Conservation (phyloP, 30 jellyfish, hydroid and myxozoan species). For the Haliclystus octoradiatus region DNA sequence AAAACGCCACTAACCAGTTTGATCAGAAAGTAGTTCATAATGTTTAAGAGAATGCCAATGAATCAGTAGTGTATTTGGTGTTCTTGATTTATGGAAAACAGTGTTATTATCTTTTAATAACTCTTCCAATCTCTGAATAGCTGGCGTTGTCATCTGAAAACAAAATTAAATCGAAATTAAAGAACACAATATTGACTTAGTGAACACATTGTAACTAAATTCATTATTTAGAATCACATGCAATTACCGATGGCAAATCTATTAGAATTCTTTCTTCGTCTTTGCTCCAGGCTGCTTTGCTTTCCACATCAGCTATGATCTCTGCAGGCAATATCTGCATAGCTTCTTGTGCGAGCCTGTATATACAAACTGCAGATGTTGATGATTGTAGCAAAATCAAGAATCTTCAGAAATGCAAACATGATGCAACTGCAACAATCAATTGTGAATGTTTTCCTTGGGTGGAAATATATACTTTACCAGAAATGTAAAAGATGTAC, state of each 20-base stretch:
- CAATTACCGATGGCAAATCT: slow-evolving; percentile 44
- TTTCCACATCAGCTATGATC: slow-evolving; percentile 41
- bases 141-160: slow-evolving; percentile 42
- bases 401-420: background rate
- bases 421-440: no score
- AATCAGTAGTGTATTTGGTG: slow-evolving; percentile 53
- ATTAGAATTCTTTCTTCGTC: slow-evolving; percentile 73
- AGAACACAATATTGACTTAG: background rate
- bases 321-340: slow-evolving; percentile 77
- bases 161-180: background rate
- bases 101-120: slow-evolving; percentile 34
- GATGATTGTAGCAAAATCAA: background rate
- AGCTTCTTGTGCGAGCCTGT: slow-evolving; percentile 90
- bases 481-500: no score
- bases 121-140: slow-evolving; percentile 28
- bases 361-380: background rate
- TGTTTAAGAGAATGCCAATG: slow-evolving; percentile 93
- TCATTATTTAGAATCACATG: background rate
- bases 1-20: slow-evolving; percentile 42
- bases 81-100: slow-evolving; percentile 67
- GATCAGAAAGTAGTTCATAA: slow-evolving; percentile 68
- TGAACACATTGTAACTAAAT: background rate
- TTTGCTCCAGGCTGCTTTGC: slow-evolving; percentile 72
- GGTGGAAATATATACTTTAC: no score
- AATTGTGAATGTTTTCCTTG: no score